A percentile compares a stretch with the other conserved stretches of the same genome.
Conservation (phyloP, 2,797 vertebrate genomes). For the Psittacula derbiana region DNA sequence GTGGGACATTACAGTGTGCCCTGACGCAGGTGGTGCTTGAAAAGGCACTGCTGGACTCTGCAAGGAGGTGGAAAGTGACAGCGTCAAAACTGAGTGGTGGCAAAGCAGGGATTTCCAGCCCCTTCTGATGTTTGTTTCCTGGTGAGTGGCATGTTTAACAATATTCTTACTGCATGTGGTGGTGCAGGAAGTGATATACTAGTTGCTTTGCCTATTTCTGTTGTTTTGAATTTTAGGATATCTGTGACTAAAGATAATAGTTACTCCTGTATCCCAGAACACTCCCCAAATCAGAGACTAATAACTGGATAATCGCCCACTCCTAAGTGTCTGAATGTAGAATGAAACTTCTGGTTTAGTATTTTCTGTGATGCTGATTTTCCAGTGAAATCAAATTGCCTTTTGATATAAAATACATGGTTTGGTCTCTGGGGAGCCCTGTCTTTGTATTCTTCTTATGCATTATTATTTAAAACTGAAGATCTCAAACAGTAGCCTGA, state of each 20-base stretch:
- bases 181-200: not conserved
- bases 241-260: not conserved
- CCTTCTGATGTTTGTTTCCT: conserved; percentile 42
- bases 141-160: conserved; percentile 21
- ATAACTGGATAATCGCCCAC: not conserved
- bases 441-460: not conserved
- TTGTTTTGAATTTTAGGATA: not conserved
- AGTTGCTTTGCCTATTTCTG: not conserved
- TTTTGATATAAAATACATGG: not conserved
- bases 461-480: not conserved
- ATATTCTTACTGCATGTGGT: not conserved
- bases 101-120: not conserved
- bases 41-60: not conserved
- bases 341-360: not conserved
- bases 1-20: not conserved
- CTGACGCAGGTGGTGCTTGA: not conserved
- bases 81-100: not conserved
- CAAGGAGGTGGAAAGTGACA: not conserved
- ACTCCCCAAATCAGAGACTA: not conserved
- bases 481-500: not conserved
- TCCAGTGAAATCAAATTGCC: not conserved
- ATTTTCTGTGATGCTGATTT: not conserved
- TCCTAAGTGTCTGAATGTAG: not conserved
- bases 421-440: not conserved
- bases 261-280: not conserved